These are phyloP conservation scores for Sandelia bainsii DNA, from an alignment of 2,797 vertebrate species.

Conservation along the genomic window DNA sequence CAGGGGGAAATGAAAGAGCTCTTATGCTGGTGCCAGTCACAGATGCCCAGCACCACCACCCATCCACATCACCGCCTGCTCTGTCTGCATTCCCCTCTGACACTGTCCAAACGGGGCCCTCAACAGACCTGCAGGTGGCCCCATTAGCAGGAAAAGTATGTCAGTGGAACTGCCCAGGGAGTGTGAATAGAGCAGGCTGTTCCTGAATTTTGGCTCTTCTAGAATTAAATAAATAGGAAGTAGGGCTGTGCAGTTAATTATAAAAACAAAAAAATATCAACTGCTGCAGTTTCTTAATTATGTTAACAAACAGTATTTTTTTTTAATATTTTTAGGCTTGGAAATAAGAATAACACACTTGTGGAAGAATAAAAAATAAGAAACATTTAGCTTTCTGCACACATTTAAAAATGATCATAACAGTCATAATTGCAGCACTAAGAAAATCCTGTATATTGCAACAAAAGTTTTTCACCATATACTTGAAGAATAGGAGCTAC, in stretches of 20 bases:
- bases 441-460: background rate
- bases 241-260: conserved; percentile 10
- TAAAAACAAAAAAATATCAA: conserved; percentile 10
- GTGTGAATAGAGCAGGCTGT: conserved; percentile 79
- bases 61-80: conserved; percentile 77
- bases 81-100: conserved; percentile 83
- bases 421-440: background rate
- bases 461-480: background rate
- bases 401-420: background rate
- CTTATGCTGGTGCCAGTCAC: conserved; percentile 82
- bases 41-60: conserved; percentile 79
- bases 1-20: conserved; percentile 80
- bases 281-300: conserved; percentile 7
- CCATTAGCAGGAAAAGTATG: conserved; percentile 85
- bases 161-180: conserved; percentile 71
- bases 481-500: conserved; percentile 2
- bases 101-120: conserved; percentile 75
- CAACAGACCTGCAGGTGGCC: conserved; percentile 82
- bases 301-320: background rate
- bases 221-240: conserved; percentile 42
- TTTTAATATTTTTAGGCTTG: background rate
- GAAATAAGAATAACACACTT: background rate
- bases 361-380: too few relatives aligned
- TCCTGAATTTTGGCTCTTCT: conserved; percentile 58
- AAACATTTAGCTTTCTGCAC: conserved; percentile 1